A percentile compares a stretch with the other conserved stretches of the same genome.
Evolutionary conservation across 2,113 vertebrate species (phyloP).

Genomic region (Bubo scandiacus): DNA sequence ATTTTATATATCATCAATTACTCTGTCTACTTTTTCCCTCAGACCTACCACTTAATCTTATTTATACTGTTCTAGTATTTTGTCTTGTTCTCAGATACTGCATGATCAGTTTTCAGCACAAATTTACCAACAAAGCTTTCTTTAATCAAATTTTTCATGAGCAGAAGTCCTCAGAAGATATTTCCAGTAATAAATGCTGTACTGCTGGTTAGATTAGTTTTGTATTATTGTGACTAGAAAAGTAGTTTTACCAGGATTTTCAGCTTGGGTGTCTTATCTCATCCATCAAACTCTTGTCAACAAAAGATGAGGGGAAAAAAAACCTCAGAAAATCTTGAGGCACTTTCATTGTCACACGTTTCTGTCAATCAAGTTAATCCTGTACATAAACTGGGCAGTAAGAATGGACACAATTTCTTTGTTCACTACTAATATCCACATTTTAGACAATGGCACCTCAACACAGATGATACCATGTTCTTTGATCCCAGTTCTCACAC

Average conservation of each 20-base stretch:
- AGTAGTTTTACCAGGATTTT: neutral
- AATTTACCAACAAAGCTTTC: neutral
- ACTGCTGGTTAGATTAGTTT: neutral
- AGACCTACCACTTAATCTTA: neutral
- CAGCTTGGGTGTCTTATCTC: neutral
- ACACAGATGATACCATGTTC: neutral
- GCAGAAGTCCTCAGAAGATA: neutral
- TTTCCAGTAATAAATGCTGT: neutral
- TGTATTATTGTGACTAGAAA: neutral
- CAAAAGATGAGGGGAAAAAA: neutral
- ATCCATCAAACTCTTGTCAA: constrained; percentile 24
- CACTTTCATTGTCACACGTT: neutral
- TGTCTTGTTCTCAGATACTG: neutral
- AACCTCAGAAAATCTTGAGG: neutral
- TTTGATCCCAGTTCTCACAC: constrained; percentile 26
- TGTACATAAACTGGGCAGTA: constrained; percentile 33
- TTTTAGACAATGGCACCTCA: constrained; percentile 25
- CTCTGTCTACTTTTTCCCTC: neutral
- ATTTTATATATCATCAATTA: constrained; percentile 3
- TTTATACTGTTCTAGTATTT: neutral
- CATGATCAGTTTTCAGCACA: neutral
- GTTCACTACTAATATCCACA: constrained; percentile 15
- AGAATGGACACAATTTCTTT: constrained; percentile 8
- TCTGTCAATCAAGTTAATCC: constrained; percentile 43
- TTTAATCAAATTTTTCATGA: constrained; percentile 4